A percentile compares a stretch with the other conserved stretches of the same genome.
These are phyloP conservation scores for Watsonalla cultraria DNA, from an alignment of 2,888 invertebrate species.

Conservation along the genomic window DNA sequence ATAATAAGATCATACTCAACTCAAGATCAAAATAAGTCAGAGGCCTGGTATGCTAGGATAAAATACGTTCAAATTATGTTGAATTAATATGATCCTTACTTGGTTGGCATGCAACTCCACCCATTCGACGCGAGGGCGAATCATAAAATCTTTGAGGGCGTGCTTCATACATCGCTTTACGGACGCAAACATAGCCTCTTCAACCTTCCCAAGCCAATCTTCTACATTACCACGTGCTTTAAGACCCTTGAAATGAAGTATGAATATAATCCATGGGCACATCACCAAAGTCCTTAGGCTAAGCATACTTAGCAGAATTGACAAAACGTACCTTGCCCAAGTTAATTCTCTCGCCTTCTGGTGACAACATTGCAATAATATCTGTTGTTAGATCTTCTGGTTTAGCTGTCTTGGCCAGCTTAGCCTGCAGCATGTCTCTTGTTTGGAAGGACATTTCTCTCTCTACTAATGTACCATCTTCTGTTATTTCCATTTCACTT, in stretches of 20 bases:
- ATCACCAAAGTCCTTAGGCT: neutral
- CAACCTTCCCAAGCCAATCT: constrained; percentile 94
- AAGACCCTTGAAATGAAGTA: constrained; percentile 72
- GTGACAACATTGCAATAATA: constrained; percentile 93
- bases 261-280: too few relatives aligned
- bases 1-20: too few relatives aligned
- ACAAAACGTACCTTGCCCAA: constrained; percentile 81
- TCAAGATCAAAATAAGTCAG: too few relatives aligned
- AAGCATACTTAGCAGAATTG: neutral
- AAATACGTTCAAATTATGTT: too few relatives aligned
- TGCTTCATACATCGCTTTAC: constrained; percentile 86
- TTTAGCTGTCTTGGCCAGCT: constrained; percentile 54
- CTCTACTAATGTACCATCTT: constrained; percentile 69
- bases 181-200: constrained; percentile 91
- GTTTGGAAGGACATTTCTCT: constrained; percentile 65
- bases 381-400: constrained; percentile 84
- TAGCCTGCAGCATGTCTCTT: constrained; percentile 59
- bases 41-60: too few relatives aligned
- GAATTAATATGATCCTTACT: constrained; percentile 46
- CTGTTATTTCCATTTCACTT: constrained; percentile 72
- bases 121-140: constrained; percentile 84
- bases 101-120: constrained; percentile 86
- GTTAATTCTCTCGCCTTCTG: constrained; percentile 89
- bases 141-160: constrained; percentile 83
- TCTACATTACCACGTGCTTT: constrained; percentile 95